Evolutionary conservation across 2,888 invertebrate genomes (phyloP), one percentile per base, ranked within the genome.

Genomic region (Gerris lacustris): DNA sequence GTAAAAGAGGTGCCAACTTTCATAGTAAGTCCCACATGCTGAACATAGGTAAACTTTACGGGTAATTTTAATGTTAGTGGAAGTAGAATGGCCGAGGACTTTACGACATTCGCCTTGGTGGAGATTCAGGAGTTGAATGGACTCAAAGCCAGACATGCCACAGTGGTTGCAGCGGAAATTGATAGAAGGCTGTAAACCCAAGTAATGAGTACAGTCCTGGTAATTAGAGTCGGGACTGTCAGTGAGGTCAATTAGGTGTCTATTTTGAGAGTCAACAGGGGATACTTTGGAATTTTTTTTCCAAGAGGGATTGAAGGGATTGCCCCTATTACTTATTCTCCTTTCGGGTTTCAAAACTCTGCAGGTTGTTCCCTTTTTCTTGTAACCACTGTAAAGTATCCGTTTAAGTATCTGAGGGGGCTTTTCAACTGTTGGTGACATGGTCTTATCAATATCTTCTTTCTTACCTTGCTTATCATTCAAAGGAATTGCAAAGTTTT

Each of bases 1-100:
- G 67, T 91, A 80, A 79, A 92, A 92, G 72, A 92, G 83, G 81
- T 91, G 90, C 90, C 91, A 92, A 77, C 90, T 90, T 80, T 92
- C 91, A 81, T 91, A 92, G 78, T 91, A 91, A 11, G 89, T 90
- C 66, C 88, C 89, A 79, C 92, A 92, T 0, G 90, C 88, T 15
- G 90, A 88, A 79, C 92, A 92, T 69, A 91, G 81, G 79, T 89
- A 92, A 73, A 91, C 90, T 79, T 90, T 90, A 66, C 89, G 83
- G n/a, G 88, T 88, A 66, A 88, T 85, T 78, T 87, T 84, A 67
- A 88, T 86, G 76, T 84, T 84, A 67, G 83, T 72, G 80, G 45
- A 78, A 82, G 77, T 2, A 82, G 78, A 6, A 82, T 80, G 70
- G 82, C 82, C 43, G 75, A 75, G 74, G 55, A 76, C 72, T 67